A percentile compares a stretch with the other conserved stretches of the same genome.
These are phyloP conservation scores for Cherax destructor DNA, from an alignment of 1,140 invertebrate genomes.

Conservation along the genomic window DNA sequence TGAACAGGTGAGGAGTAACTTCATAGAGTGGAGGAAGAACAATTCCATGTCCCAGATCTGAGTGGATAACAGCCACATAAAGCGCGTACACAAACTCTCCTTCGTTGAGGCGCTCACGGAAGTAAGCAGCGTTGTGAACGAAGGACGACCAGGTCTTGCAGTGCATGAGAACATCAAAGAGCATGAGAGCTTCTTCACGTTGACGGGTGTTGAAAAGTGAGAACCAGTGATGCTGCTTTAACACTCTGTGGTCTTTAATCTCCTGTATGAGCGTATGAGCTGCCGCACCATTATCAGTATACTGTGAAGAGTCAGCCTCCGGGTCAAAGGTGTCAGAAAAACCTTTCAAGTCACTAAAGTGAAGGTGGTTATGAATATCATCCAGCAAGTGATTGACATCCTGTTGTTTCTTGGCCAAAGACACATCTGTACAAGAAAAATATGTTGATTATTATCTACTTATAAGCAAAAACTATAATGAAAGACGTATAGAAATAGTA, in stretches of 20 bases:
- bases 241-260: constrained; percentile 29
- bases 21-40: constrained; percentile 82
- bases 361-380: constrained; percentile 26
- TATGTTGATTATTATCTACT: background rate
- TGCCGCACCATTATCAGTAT: constrained; percentile 49
- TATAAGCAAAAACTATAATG: background rate
- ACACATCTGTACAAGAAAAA: background rate
- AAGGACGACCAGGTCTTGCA: constrained; percentile 42
- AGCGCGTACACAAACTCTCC: constrained; percentile 62
- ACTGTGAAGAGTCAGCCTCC: constrained; percentile 37
- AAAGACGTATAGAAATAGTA: background rate
- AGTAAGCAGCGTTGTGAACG: constrained; percentile 45
- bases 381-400: constrained; percentile 58
- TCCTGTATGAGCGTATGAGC: constrained; percentile 26
- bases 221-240: constrained; percentile 53
- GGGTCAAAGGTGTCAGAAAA: constrained; percentile 23
- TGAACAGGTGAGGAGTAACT: constrained; percentile 78
- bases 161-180: constrained; percentile 64
- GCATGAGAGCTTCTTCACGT: constrained; percentile 58
- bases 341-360: constrained; percentile 31
- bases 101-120: constrained; percentile 55
- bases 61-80: constrained; percentile 55
- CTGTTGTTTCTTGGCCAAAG: constrained; percentile 46
- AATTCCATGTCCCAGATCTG: constrained; percentile 24
- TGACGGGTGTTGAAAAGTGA: constrained; percentile 66